phyloP scores from a whole-genome alignment of 2,888 invertebrate genomes.

The Cryptus viduatorius region DNA sequence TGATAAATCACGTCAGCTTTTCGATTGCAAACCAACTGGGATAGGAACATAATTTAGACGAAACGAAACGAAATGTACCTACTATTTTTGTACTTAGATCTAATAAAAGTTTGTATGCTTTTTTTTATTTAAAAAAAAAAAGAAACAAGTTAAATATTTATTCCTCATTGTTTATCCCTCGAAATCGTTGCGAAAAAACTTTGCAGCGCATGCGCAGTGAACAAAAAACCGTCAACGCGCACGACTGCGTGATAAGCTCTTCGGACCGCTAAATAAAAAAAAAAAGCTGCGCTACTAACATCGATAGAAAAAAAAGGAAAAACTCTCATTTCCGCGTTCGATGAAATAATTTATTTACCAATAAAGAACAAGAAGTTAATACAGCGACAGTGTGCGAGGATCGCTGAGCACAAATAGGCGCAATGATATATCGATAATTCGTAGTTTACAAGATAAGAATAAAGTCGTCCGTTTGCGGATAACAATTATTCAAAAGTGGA shows the following conservation, averaged over 20 bases:
- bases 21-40: slow-evolving; percentile 66
- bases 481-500: slow-evolving; percentile 47
- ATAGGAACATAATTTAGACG: slow-evolving; percentile 74
- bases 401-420: slow-evolving; percentile 40
- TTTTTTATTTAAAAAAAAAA: slow-evolving; percentile 76
- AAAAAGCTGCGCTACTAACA: not conserved
- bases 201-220: not conserved
- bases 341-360: slow-evolving; percentile 81
- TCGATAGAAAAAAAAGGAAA: slow-evolving; percentile 18
- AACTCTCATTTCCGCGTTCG: slow-evolving; percentile 62
- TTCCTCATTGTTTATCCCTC: not conserved
- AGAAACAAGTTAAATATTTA: not conserved
- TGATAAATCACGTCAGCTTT: slow-evolving; percentile 47
- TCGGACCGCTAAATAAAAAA: slow-evolving; percentile 2
- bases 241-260: not conserved
- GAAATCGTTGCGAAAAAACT: not conserved
- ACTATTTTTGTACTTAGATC: slow-evolving; percentile 83
- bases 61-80: slow-evolving; percentile 81
- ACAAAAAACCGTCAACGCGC: not conserved
- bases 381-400: slow-evolving; percentile 67
- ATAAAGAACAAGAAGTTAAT: slow-evolving; percentile 75
- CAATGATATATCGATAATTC: slow-evolving; percentile 48
- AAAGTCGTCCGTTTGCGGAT: slow-evolving; percentile 34
- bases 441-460: slow-evolving; percentile 32
- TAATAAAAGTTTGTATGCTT: slow-evolving; percentile 84